Percentiles rank a stretch among this genome's conserved stretches.
Conservation (phyloP, 2,888 invertebrate genomes). For the Myathropa florea region DNA sequence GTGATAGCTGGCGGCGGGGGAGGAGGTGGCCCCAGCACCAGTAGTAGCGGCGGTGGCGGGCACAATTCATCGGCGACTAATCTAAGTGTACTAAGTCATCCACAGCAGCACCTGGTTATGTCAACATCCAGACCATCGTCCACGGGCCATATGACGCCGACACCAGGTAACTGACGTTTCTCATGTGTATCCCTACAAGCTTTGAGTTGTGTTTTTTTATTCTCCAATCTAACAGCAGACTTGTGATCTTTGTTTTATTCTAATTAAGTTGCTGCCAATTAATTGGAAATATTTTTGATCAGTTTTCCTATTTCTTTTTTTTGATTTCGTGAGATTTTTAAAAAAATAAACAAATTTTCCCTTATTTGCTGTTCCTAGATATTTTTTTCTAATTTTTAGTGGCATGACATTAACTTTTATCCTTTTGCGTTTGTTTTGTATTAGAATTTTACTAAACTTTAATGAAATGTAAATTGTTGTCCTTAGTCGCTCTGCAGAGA, state of each 20-base stretch:
- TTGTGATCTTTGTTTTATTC: constrained; percentile 28
- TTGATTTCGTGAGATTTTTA: not conserved
- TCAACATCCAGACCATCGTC: constrained; percentile 83
- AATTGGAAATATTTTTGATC: constrained; percentile 37
- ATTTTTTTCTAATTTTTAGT: constrained; percentile 65
- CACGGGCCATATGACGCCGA: constrained; percentile 83
- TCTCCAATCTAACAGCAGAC: constrained; percentile 52
- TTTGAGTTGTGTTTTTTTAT: constrained; percentile 61
- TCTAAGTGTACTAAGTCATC: constrained; percentile 82
- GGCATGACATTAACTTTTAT: constrained; percentile 71
- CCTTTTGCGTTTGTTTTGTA: constrained; percentile 66
- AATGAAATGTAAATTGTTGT: not conserved
- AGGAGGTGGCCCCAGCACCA: constrained; percentile 72
- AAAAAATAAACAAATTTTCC: constrained; percentile 22
- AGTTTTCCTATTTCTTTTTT: constrained; percentile 16
- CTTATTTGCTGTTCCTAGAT: constrained; percentile 34
- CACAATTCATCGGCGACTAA: constrained; percentile 77
- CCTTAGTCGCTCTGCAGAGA: not conserved
- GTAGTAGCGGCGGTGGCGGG: constrained; percentile 73
- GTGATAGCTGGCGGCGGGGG: constrained; percentile 76
- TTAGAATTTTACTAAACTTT: constrained; percentile 58
- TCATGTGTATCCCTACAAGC: constrained; percentile 53
- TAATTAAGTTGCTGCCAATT: constrained; percentile 59
- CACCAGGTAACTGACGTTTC: constrained; percentile 80
- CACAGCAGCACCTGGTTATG: constrained; percentile 81